Evolutionary conservation across 2,113 vertebrate species (phyloP).

Genomic region (Pipra filicauda): DNA sequence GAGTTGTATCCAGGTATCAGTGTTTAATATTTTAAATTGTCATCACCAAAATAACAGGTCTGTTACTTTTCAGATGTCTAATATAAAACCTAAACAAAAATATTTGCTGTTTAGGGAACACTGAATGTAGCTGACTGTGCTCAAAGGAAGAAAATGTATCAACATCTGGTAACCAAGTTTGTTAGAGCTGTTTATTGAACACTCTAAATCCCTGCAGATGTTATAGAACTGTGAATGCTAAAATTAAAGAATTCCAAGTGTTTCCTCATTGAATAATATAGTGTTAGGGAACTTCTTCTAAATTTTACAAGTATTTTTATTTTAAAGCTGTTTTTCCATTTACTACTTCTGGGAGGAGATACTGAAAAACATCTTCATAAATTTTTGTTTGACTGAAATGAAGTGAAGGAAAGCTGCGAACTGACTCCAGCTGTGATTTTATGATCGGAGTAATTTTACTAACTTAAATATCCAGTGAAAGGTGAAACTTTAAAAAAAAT

Average conservation of each 20-base stretch:
- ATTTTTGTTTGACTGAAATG: not conserved
- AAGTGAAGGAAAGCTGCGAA: not conserved
- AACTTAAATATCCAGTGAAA: not conserved
- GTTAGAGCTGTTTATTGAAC: not conserved
- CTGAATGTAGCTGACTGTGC: not conserved
- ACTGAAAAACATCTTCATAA: not conserved
- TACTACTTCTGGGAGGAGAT: not conserved
- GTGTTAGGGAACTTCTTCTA: not conserved
- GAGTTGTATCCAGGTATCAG: not conserved
- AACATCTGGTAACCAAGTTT: not conserved
- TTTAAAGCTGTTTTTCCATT: not conserved
- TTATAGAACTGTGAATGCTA: not conserved
- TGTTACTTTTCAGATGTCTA: not conserved
- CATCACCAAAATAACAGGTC: not conserved
- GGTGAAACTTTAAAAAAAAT: not conserved
- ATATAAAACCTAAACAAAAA: not conserved
- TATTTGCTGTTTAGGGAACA: not conserved
- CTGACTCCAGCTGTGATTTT: not conserved
- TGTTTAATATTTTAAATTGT: not conserved
- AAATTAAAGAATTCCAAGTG: not conserved
- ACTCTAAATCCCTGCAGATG: not conserved
- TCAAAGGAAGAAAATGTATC: not conserved
- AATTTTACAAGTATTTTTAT: not conserved
- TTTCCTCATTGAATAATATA: not conserved
- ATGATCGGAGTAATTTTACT: not conserved